A percentile compares a stretch with the other conserved stretches of the same genome.
These are phyloP conservation scores for Copidosoma aretas DNA, from an alignment of 2,888 invertebrate species.

Conservation along the genomic window DNA sequence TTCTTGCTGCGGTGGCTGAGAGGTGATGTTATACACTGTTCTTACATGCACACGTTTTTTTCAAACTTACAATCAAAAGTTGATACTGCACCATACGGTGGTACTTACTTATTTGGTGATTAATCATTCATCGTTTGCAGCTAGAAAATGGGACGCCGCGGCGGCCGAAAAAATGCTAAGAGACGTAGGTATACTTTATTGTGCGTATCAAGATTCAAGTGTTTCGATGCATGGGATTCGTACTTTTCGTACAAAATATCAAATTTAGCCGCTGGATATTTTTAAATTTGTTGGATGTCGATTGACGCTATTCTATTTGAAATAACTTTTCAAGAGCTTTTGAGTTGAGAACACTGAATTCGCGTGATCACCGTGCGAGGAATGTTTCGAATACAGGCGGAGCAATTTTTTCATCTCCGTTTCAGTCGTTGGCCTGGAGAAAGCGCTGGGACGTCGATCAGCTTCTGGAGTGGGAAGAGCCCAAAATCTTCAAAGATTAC, in stretches of 20 bases:
- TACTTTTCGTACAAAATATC: too few species aligned
- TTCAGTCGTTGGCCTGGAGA: conserved; percentile 76
- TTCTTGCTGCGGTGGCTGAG: conserved; percentile 81
- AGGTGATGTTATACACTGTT: conserved; percentile 73
- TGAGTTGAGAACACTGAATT: too few species aligned
- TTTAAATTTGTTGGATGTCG: too few species aligned
- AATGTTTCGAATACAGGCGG: background rate
- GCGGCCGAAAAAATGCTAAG: conserved; percentile 93
- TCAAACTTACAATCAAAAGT: background rate
- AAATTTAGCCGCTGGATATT: too few species aligned
- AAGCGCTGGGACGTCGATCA: conserved; percentile 79
- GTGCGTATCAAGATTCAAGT: too few species aligned
- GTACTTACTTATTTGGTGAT: background rate
- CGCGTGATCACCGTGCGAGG: background rate
- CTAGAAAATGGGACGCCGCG: conserved; percentile 83
- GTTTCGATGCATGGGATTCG: too few species aligned
- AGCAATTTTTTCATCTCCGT: too few species aligned
- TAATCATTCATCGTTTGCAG: conserved; percentile 63
- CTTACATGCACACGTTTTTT: background rate
- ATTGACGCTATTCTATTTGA: too few species aligned
- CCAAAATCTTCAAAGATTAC: conserved; percentile 74
- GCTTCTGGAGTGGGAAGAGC: conserved; percentile 73
- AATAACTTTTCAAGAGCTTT: too few species aligned
- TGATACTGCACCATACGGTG: background rate
- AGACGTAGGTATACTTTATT: conserved; percentile 70